Evolutionary conservation across 1,140 invertebrate genomes (phyloP).

Genomic region (Zaprionus africanus): DNA sequence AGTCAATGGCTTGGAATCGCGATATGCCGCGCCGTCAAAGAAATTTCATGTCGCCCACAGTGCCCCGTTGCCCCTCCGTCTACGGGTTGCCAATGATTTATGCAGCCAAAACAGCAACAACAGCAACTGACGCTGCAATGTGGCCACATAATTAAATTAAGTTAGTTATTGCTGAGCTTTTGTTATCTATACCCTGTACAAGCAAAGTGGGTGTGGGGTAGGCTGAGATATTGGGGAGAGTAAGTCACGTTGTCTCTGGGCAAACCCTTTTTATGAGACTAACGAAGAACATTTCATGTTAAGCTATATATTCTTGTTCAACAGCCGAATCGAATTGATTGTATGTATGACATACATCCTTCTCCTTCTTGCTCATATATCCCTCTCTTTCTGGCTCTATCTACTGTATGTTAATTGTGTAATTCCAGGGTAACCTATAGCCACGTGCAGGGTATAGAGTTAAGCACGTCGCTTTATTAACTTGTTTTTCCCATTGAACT

Average conservation of each 20-base stretch:
- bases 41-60: constrained; percentile 11
- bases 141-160: constrained; percentile 68
- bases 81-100: constrained; percentile 39
- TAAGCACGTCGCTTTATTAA: background rate
- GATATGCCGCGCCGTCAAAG: constrained; percentile 42
- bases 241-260: too few species aligned
- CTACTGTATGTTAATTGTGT: too few species aligned
- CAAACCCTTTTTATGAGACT: too few species aligned
- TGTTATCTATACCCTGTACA: constrained; percentile 22
- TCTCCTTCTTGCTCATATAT: background rate
- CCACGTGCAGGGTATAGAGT: too few species aligned
- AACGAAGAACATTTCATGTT: too few species aligned
- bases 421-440: too few species aligned
- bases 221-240: too few species aligned
- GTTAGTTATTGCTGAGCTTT: constrained; percentile 62
- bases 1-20: constrained; percentile 53
- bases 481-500: background rate
- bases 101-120: constrained; percentile 31
- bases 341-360: background rate
- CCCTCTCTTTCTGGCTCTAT: background rate
- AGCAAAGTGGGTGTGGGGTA: constrained; percentile 25
- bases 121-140: constrained; percentile 43
- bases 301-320: constrained; percentile 5
- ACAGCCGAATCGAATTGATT: background rate
- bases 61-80: background rate